Evolutionary conservation across 2,113 vertebrate genomes (phyloP).

Genomic region (Atherinomorus stipes): DNA sequence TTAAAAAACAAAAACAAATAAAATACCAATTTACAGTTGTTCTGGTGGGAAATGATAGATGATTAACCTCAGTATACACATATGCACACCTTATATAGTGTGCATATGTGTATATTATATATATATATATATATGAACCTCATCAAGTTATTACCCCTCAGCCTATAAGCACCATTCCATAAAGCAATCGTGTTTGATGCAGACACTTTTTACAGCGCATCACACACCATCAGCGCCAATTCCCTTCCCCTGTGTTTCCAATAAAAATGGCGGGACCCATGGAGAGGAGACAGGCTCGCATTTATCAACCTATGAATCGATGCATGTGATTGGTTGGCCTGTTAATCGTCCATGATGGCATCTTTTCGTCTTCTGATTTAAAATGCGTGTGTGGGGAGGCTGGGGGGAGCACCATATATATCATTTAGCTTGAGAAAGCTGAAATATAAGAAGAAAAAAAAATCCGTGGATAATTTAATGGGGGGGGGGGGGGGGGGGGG

Average conservation of each 20-base stretch:
- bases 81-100: too few species aligned
- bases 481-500: too few species aligned
- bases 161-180: neutral
- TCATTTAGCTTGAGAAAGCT: constrained; percentile 12
- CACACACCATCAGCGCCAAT: constrained; percentile 59
- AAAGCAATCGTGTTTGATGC: constrained; percentile 6
- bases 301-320: constrained; percentile 50
- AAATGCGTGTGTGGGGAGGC: neutral
- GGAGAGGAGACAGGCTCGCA: constrained; percentile 30
- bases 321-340: constrained; percentile 34
- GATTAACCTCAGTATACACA: too few species aligned
- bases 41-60: too few species aligned
- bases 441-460: too few species aligned
- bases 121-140: too few species aligned
- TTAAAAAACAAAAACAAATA: too few species aligned
- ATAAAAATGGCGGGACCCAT: constrained; percentile 69
- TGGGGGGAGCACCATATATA: neutral
- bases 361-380: neutral
- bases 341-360: constrained; percentile 12
- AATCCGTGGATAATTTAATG: neutral
- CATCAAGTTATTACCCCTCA: too few species aligned
- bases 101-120: too few species aligned
- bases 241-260: constrained; percentile 54
- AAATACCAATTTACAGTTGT: too few species aligned
- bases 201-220: constrained; percentile 70